These are phyloP conservation scores for Thereva unica DNA, from an alignment of 2,888 invertebrate species.

Conservation along the genomic window DNA sequence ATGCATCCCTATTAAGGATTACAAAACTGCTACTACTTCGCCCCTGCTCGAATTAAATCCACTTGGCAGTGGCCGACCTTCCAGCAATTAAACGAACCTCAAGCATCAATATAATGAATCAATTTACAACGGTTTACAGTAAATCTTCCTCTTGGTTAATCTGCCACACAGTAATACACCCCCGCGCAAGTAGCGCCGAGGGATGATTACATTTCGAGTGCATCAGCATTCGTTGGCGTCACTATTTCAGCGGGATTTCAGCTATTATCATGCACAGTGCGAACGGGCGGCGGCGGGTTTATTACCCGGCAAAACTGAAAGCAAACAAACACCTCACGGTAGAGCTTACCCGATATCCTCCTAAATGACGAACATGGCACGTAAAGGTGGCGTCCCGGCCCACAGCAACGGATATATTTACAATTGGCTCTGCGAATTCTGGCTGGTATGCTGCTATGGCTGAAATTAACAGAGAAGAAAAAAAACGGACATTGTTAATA, in stretches of 20 bases:
- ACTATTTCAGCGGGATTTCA: neutral
- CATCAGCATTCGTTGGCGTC: too few relatives aligned
- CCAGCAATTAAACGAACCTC: too few relatives aligned
- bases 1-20: too few relatives aligned
- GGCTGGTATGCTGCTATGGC: constrained; percentile 76
- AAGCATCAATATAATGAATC: too few relatives aligned
- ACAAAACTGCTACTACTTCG: too few relatives aligned
- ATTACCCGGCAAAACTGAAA: neutral
- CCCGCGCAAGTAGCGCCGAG: too few relatives aligned
- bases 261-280: constrained; percentile 6
- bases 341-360: constrained; percentile 82
- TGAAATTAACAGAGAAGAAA: constrained; percentile 57
- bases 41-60: too few relatives aligned
- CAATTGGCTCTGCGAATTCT: constrained; percentile 80
- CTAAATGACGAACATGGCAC: constrained; percentile 83
- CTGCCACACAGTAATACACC: too few relatives aligned
- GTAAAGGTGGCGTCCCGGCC: constrained; percentile 87
- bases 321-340: constrained; percentile 27
- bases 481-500: neutral
- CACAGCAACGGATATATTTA: constrained; percentile 81
- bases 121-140: too few relatives aligned
- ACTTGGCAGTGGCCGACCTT: too few relatives aligned
- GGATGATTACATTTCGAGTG: too few relatives aligned
- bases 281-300: neutral
- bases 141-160: too few relatives aligned